A percentile compares a stretch with the other conserved stretches of the same genome.
Conservation (phyloP, 53 echinoderm and acorn worm species). For the Glandiceps talaboti region DNA sequence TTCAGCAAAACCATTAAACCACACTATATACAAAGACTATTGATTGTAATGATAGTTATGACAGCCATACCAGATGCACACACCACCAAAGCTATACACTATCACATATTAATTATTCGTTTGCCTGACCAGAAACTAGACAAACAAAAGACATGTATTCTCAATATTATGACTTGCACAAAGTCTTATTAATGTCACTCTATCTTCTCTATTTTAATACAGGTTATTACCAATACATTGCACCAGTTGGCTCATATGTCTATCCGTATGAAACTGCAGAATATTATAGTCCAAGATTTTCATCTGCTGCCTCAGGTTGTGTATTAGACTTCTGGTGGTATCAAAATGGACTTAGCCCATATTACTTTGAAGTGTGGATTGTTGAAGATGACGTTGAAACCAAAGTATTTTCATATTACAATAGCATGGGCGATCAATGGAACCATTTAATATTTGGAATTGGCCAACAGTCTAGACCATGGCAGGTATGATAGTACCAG, state of each 20-base stretch:
- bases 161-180: too few relatives aligned
- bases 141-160: too few relatives aligned
- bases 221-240: background rate
- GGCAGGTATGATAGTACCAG: background rate
- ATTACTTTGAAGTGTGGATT: background rate
- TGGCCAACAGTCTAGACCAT: background rate
- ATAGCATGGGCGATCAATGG: background rate
- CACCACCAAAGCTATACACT: too few relatives aligned
- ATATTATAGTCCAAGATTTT: background rate
- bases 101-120: too few relatives aligned
- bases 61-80: too few relatives aligned
- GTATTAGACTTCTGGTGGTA: background rate
- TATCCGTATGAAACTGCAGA: background rate
- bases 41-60: too few relatives aligned
- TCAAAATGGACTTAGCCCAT: background rate
- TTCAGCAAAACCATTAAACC: too few relatives aligned
- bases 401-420: background rate
- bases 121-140: too few relatives aligned
- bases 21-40: too few relatives aligned
- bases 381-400: background rate
- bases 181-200: too few relatives aligned
- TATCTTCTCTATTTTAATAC: too few relatives aligned
- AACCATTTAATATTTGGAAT: background rate
- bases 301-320: background rate
- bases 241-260: background rate